Evolutionary conservation across 2,888 invertebrate species (phyloP).

Genomic region (Erynnis tages): DNA sequence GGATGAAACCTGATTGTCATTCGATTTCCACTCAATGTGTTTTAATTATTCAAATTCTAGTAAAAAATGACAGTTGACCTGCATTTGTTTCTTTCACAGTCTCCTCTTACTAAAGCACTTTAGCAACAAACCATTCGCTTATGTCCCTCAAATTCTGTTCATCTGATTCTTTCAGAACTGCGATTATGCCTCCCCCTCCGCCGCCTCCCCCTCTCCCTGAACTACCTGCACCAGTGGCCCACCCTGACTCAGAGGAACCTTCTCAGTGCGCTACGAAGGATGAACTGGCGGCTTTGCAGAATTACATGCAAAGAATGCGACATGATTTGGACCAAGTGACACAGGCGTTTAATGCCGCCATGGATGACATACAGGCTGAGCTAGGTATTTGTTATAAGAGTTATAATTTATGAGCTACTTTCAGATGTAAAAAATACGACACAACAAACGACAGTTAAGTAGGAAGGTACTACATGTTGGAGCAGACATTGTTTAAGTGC

Average conservation of each 20-base stretch:
- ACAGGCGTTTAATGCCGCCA: slow-evolving; percentile 40
- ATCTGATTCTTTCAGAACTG: not conserved
- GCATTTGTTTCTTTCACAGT: too few species aligned
- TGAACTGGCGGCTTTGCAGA: slow-evolving; percentile 38
- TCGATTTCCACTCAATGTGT: too few species aligned
- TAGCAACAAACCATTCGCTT: too few species aligned
- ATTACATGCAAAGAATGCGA: slow-evolving; percentile 39
- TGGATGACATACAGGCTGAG: slow-evolving; percentile 39
- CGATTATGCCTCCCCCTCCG: not conserved
- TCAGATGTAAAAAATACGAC: too few species aligned
- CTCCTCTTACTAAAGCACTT: too few species aligned
- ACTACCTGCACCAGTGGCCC: not conserved
- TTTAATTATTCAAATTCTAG: too few species aligned
- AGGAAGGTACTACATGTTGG: too few species aligned
- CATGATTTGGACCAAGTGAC: slow-evolving; percentile 48
- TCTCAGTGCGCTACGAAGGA: slow-evolving; percentile 32
- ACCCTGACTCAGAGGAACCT: slow-evolving; percentile 1
- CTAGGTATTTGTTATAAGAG: slow-evolving; percentile 28
- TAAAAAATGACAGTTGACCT: too few species aligned
- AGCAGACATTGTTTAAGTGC: too few species aligned
- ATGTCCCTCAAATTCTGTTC: too few species aligned
- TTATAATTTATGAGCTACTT: not conserved
- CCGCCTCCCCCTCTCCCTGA: slow-evolving; percentile 10
- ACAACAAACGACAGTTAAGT: too few species aligned
- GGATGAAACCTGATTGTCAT: not conserved